A percentile compares a stretch with the other conserved stretches of the same genome.
phyloP scores from a whole-genome alignment of 2,888 invertebrate species.

The Lithophane ornitopus region DNA sequence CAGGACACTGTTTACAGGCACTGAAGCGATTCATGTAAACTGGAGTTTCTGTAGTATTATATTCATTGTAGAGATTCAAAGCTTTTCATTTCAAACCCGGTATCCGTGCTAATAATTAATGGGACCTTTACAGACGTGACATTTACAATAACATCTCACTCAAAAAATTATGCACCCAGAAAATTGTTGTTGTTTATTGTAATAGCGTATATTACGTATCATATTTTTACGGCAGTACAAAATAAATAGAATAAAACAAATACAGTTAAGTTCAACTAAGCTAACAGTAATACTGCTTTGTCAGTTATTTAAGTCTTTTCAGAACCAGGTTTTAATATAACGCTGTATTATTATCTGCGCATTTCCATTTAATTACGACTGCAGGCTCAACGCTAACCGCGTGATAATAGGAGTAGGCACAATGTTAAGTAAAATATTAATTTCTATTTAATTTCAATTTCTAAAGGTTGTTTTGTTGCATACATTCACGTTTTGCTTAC shows the following conservation, averaged over 20 bases:
- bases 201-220: no score
- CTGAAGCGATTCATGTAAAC: constrained; percentile 13
- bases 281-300: not conserved
- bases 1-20: constrained; percentile 54
- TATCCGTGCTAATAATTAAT: no score
- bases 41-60: constrained; percentile 16
- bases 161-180: not conserved
- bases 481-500: not conserved
- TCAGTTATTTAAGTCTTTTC: not conserved
- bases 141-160: not conserved
- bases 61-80: constrained; percentile 24
- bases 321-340: constrained; percentile 12
- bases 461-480: not conserved
- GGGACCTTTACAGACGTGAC: not conserved
- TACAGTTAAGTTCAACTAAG: not conserved
- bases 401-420: not conserved
- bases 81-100: constrained; percentile 14
- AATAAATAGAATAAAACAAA: not conserved
- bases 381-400: not conserved
- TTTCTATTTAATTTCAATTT: no score
- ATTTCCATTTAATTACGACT: constrained; percentile 26
- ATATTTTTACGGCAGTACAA: not conserved
- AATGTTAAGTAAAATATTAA: not conserved
- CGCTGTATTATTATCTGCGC: not conserved
- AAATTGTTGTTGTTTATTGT: no score